These are phyloP conservation scores for Anaspis maculata DNA, from an alignment of 2,888 invertebrate species.

Conservation along the genomic window DNA sequence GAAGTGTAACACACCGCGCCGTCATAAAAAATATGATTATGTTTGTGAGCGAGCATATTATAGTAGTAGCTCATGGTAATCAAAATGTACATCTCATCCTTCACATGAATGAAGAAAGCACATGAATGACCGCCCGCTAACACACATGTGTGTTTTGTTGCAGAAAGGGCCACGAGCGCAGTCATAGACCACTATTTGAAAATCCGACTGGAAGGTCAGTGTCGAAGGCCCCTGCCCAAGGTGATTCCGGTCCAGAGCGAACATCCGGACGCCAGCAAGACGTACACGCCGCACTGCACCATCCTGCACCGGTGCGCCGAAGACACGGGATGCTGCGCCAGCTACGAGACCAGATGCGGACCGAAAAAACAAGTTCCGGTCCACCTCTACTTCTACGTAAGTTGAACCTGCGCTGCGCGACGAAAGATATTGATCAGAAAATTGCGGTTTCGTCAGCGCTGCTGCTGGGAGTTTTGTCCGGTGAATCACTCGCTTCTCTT, in stretches of 20 bases:
- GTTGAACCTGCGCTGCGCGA: too few relatives aligned
- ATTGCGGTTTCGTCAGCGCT: too few relatives aligned
- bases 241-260: slow-evolving; percentile 67
- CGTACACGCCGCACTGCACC: slow-evolving; percentile 79
- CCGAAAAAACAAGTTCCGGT: slow-evolving; percentile 65
- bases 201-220: slow-evolving; percentile 48
- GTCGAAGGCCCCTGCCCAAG: slow-evolving; percentile 63
- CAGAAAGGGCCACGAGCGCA: slow-evolving; percentile 34
- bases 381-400: slow-evolving; percentile 73
- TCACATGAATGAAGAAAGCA: neutral
- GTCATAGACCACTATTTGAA: slow-evolving; percentile 32
- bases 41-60: too few relatives aligned
- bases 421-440: too few relatives aligned
- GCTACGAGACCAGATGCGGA: slow-evolving; percentile 64
- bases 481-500: too few relatives aligned
- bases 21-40: too few relatives aligned
- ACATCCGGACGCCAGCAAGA: slow-evolving; percentile 61
- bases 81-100: too few relatives aligned
- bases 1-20: too few relatives aligned
- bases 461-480: too few relatives aligned
- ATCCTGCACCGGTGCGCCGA: slow-evolving; percentile 79
- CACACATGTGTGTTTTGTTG: too few relatives aligned
- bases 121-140: too few relatives aligned
- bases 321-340: slow-evolving; percentile 79
- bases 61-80: too few relatives aligned